A percentile compares a stretch with the other conserved stretches of the same genome.
Conservation (phyloP, 1,140 invertebrate genomes). For the Platyura marginata region DNA sequence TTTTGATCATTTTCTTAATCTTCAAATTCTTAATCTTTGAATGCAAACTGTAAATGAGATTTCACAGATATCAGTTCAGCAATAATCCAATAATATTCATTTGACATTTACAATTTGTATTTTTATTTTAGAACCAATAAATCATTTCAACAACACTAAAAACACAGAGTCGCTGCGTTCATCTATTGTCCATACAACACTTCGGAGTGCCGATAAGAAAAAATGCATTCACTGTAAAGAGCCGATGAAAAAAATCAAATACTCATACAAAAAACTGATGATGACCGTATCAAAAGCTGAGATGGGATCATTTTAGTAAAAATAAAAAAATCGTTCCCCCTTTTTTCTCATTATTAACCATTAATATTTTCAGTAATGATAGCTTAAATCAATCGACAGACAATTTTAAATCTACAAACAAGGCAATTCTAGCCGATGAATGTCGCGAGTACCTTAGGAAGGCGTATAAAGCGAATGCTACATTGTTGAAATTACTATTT, state of each 20-base stretch:
- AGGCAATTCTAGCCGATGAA: conserved; percentile 33
- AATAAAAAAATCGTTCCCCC: no score
- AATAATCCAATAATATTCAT: no score
- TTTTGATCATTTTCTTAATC: no score
- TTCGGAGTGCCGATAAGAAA: conserved; percentile 27
- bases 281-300: conserved; percentile 26
- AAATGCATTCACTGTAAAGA: conserved; percentile 42
- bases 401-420: no score
- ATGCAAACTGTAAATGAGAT: no score
- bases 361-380: no score
- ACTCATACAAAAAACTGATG: conserved; percentile 38
- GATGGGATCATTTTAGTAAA: conserved; percentile 18
- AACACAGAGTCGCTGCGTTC: conserved; percentile 40
- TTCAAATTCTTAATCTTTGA: no score
- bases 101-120: no score
- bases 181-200: conserved; percentile 33
- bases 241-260: conserved; percentile 37
- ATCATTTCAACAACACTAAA: conserved; percentile 20
- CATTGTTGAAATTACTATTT: conserved; percentile 48
- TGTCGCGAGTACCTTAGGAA: conserved; percentile 48
- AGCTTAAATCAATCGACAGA: no score
- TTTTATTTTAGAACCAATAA: no score
- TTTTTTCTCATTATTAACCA: no score
- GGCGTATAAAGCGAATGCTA: conserved; percentile 58
- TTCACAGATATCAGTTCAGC: no score